Evolutionary conservation across 2,797 vertebrate species (phyloP), one percentile per base, ranked within the genome.

Genomic region (Notolabrus celidotus): DNA sequence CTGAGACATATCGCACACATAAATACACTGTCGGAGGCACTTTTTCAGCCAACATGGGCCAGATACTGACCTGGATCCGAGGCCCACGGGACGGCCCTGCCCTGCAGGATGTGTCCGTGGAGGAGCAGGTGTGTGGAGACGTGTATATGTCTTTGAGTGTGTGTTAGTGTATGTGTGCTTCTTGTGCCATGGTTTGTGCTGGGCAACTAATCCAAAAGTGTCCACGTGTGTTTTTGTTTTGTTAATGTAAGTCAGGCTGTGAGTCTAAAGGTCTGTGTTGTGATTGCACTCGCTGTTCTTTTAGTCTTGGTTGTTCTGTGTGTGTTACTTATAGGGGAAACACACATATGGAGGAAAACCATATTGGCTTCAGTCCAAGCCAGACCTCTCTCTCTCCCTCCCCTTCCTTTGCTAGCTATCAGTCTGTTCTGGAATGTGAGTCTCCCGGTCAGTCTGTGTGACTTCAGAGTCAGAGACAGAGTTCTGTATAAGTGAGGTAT

Each of bases 41-140:
- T 79, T 61, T 59, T 65, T n/a, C 46, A 85, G 80, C 77, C 71
- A 87, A 87, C 82, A 95, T 95, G 94, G 94, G 94, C 71, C 92
- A 94, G 83, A 69, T 95, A 59, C 38, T 94, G 64, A 95, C 83
- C 90, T 94, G 91, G 93, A 89, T 94, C 79, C 88, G 93, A 80
- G 90, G 93, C 56, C 83, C 92, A 10, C 82, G 60, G 71, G 92
- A 94, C 39, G 14, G 42, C 51, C 64, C 81, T 43, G 74, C 47
- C 17, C 82, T 94, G 74, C 89, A 90, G 74, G 91, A 93, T 82
- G 88, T 91, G 71, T 27, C 93, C 10, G 91, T 93, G 80, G 94
- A 94, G 73, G 79, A 93, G 79, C 92, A 95, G 93, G 94, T 94
- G 75, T 89, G 90, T 90, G 55, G 36, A 7, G 19, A 42, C 22